These are phyloP conservation scores for Vanacampus margaritifer DNA, from an alignment of 2,113 vertebrate species.

Conservation along the genomic window DNA sequence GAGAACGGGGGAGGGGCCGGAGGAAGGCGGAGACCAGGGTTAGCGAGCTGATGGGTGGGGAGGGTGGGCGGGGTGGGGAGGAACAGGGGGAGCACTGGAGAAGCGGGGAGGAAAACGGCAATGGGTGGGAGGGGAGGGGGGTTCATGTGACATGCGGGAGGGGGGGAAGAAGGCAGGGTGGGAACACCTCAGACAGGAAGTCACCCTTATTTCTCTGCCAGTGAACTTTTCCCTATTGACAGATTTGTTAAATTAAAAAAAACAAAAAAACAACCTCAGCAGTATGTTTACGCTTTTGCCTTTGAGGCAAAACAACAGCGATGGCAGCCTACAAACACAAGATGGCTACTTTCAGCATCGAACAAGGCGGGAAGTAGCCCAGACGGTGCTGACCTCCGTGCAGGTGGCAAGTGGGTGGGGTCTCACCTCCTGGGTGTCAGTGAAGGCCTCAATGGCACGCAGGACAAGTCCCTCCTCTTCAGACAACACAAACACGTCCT, in stretches of 20 bases:
- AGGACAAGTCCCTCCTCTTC: constrained; percentile 87
- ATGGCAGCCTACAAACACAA: neutral
- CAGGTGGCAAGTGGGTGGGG: neutral
- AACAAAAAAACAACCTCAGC: neutral
- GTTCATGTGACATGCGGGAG: constrained; percentile 7
- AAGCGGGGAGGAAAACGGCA: constrained; percentile 1
- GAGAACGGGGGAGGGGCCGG: constrained; percentile 40
- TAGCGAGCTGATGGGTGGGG: constrained; percentile 40
- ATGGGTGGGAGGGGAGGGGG: neutral
- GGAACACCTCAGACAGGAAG: neutral
- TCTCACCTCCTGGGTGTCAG: constrained; percentile 63
- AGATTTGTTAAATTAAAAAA: too few species aligned
- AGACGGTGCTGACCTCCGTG: neutral
- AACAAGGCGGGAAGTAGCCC: neutral
- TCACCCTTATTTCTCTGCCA: neutral
- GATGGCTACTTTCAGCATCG: neutral
- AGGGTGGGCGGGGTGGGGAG: neutral
- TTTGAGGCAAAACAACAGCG: neutral
- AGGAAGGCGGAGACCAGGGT: constrained; percentile 55
- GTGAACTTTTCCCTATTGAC: neutral
- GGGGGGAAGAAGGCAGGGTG: neutral
- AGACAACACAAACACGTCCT: constrained; percentile 82
- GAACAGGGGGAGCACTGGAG: constrained; percentile 8
- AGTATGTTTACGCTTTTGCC: constrained; percentile 1
- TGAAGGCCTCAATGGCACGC: constrained; percentile 78